Conservation (phyloP, 2,888 invertebrate species). For the Athalia rosae region DNA sequence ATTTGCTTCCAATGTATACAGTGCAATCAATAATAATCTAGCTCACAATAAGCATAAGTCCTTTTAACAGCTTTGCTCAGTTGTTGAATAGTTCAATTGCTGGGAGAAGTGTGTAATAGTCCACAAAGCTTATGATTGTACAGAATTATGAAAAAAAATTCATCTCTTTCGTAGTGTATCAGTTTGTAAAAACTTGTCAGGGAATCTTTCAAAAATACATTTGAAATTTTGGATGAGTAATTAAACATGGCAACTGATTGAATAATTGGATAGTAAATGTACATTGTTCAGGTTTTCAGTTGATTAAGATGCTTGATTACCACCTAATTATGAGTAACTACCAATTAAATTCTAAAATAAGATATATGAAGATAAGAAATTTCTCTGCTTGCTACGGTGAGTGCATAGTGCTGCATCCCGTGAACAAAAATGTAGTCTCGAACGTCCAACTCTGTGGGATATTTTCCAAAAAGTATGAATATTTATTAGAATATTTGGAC, state of each 20-base stretch:
- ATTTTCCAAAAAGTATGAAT: background rate
- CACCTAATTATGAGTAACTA: background rate
- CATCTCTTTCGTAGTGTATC: no score
- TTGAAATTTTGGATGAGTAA: no score
- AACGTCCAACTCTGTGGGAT: background rate
- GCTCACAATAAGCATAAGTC: background rate
- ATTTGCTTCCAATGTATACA: background rate
- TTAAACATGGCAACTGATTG: background rate
- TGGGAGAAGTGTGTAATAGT: background rate
- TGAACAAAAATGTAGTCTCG: background rate
- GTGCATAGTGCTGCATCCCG: background rate
- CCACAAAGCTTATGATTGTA: background rate
- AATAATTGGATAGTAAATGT: background rate
- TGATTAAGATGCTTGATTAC: conserved; percentile 3
- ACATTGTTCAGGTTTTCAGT: background rate
- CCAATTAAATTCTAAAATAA: conserved; percentile 13
- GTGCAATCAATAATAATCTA: no score
- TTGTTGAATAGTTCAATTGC: background rate
- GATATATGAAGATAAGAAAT: conserved; percentile 21
- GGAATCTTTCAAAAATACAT: no score
- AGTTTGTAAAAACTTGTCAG: no score
- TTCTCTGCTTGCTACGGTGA: background rate
- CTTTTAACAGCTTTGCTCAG: background rate
- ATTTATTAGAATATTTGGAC: no score
- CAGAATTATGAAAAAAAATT: background rate